Evolutionary conservation across 2,113 vertebrate genomes (phyloP).

Genomic region (Ictalurus furcatus): DNA sequence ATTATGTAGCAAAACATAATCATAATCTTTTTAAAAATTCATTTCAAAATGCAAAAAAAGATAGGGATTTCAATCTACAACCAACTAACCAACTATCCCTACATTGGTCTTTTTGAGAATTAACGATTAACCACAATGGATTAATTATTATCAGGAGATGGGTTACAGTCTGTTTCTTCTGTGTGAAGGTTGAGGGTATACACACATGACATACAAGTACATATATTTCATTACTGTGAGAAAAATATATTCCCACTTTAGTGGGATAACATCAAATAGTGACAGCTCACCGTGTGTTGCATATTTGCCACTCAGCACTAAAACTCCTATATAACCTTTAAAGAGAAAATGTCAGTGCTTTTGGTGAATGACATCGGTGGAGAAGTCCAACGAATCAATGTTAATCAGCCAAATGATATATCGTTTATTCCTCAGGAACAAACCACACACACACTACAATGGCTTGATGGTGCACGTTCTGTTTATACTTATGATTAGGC

Average conservation of each 20-base stretch:
- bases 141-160: background rate
- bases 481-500: background rate
- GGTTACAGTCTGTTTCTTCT: background rate
- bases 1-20: background rate
- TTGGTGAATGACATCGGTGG: background rate
- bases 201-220: background rate
- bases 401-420: no score
- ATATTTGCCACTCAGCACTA: background rate
- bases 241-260: background rate
- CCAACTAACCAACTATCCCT: background rate
- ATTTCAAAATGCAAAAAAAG: background rate
- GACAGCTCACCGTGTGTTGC: background rate
- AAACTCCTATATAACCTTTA: background rate
- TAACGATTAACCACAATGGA: background rate
- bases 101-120: background rate
- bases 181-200: background rate
- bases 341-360: background rate
- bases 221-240: background rate
- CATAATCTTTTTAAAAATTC: background rate
- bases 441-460: background rate
- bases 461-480: background rate
- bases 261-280: background rate
- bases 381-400: background rate
- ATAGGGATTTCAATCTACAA: background rate
- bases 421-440: background rate